Conservation (phyloP, 2,113 vertebrate species). For the Seriola aureovittata region DNA sequence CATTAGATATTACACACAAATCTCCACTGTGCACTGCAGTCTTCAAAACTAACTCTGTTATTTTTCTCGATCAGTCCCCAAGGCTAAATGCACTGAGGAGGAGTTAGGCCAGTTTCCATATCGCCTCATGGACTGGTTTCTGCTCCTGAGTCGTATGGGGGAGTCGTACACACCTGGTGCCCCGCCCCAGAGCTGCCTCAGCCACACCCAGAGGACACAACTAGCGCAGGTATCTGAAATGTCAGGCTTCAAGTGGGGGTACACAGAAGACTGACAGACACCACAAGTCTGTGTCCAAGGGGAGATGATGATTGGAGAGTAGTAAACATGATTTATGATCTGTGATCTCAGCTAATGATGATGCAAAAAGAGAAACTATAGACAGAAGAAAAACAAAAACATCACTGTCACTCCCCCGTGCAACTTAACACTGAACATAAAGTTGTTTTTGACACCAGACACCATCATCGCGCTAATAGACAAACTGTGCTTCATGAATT, state of each 20-base stretch:
- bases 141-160: conserved; percentile 81
- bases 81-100: conserved; percentile 48
- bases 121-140: conserved; percentile 81
- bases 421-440: conserved; percentile 42
- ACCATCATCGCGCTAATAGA: conserved; percentile 18
- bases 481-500: conserved; percentile 30
- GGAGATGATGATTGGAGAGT: neutral
- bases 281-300: neutral
- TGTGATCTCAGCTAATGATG: conserved; percentile 38
- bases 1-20: conserved; percentile 22
- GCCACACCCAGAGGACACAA: conserved; percentile 56
- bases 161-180: conserved; percentile 61
- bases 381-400: conserved; percentile 6
- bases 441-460: conserved; percentile 56
- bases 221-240: conserved; percentile 69
- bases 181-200: conserved; percentile 71
- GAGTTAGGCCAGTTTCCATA: conserved; percentile 84
- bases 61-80: conserved; percentile 60
- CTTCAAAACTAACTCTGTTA: conserved; percentile 30
- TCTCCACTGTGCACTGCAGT: conserved; percentile 38
- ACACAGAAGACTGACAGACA: neutral
- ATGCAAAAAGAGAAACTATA: conserved; percentile 29
- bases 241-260: neutral
- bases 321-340: conserved; percentile 14
- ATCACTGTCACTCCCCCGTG: conserved; percentile 31